phyloP scores from a whole-genome alignment of 2,888 invertebrate species.

The Thereva unica region DNA sequence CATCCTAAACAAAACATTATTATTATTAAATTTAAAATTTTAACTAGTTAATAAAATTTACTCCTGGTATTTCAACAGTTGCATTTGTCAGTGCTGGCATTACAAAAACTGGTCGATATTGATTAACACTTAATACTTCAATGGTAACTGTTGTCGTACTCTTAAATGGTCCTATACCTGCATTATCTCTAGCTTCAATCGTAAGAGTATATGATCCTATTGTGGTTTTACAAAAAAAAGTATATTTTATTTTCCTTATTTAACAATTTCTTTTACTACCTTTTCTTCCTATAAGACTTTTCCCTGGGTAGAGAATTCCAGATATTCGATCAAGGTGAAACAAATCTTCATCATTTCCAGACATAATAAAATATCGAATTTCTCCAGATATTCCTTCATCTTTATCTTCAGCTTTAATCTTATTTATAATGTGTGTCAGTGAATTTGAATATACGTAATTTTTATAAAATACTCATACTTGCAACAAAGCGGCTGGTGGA shows the following conservation, averaged over 20 bases:
- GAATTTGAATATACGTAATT: background rate
- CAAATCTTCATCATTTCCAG: conserved; percentile 68
- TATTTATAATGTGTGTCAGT: background rate
- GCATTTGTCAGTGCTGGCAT: conserved; percentile 75
- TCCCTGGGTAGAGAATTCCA: conserved; percentile 81
- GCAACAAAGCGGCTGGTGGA: conserved; percentile 81
- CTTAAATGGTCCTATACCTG: conserved; percentile 67
- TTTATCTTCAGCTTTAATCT: conserved; percentile 75
- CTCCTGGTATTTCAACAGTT: conserved; percentile 82
- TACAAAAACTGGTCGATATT: conserved; percentile 79
- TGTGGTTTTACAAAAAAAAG: background rate
- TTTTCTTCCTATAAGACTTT: conserved; percentile 68
- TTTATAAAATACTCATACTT: conserved; percentile 51
- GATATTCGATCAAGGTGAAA: conserved; percentile 76
- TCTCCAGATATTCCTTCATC: conserved; percentile 80
- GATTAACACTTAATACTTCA: conserved; percentile 77
- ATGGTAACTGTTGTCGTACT: conserved; percentile 76
- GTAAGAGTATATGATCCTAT: conserved; percentile 62
- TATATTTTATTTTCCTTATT: conserved; percentile 3
- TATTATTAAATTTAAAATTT: background rate
- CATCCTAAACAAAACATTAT: conserved; percentile 62
- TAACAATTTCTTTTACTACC: conserved; percentile 43
- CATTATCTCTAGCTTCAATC: conserved; percentile 78
- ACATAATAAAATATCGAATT: conserved; percentile 73
- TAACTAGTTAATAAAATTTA: conserved; percentile 53